phyloP scores from a whole-genome alignment of 2,113 vertebrate genomes.

The Festucalex cinctus region DNA sequence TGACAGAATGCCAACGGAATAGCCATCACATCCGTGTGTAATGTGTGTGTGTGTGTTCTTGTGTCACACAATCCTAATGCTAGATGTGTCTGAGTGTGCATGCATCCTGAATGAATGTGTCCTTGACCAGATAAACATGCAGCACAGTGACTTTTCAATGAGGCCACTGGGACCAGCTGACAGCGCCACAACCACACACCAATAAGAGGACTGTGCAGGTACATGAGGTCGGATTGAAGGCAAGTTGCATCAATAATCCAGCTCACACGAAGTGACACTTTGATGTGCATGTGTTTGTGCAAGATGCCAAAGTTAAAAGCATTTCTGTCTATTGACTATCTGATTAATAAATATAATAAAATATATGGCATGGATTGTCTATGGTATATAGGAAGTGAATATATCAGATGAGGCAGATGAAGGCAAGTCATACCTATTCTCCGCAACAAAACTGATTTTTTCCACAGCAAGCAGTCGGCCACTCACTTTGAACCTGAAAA shows the following conservation, averaged over 20 bases:
- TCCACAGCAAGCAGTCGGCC: too few species aligned
- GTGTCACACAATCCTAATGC: background rate
- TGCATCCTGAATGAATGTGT: background rate
- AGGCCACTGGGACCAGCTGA: slow-evolving; percentile 14
- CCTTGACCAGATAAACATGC: slow-evolving; percentile 7
- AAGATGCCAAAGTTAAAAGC: background rate
- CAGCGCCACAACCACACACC: slow-evolving; percentile 1
- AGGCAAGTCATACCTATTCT: too few species aligned
- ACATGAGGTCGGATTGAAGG: slow-evolving; percentile 25
- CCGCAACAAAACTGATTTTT: too few species aligned
- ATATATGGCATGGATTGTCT: too few species aligned
- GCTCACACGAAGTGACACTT: slow-evolving; percentile 3
- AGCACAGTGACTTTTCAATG: background rate
- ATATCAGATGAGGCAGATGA: background rate
- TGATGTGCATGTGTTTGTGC: background rate
- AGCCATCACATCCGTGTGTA: background rate
- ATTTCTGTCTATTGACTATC: too few species aligned
- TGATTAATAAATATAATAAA: too few species aligned
- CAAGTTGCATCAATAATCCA: background rate
- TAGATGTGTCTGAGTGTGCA: background rate
- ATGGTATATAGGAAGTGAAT: too few species aligned
- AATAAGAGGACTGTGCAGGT: background rate
- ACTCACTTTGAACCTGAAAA: too few species aligned
- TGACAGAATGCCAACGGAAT: background rate
- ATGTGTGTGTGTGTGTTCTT: background rate